Evolutionary conservation across 2,888 invertebrate species (phyloP), one percentile per base, ranked within the genome.

Genomic region (Smittia sp.): DNA sequence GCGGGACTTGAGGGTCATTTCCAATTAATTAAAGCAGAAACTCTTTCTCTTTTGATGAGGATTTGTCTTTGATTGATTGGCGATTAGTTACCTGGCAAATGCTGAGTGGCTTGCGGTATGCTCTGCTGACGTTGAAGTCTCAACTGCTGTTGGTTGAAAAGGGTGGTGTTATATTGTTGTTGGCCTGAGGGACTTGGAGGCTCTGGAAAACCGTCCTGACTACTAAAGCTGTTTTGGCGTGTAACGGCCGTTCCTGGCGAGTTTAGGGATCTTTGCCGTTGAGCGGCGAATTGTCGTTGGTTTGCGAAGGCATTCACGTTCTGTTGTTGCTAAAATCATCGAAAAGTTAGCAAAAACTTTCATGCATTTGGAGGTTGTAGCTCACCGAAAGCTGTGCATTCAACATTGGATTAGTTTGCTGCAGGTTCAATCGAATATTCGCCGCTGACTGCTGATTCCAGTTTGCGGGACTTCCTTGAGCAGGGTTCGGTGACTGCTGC

Each of bases 341-440:
- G 18, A 67, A 20, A n/a, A 46, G 6, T 13, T n/a, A 11, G 2
- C 3, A 67, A 67, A 41, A 39, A 39, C 32, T 41, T 41, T 46
- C 6, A 27, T 27, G n/a, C 1, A 68, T 13, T 27, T 69, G 1
- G 27, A 52, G 18, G 24, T 41, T 24, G 1, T 20, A 27, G 27
- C 25, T 87, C 83, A 92, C 92, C 80, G 90, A 90, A 78, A 93
- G 84, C 82, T 93, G 93, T 77, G 92, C 91, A 83, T 90, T 92
- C 78, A 95, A 86, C 93, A 95, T 93, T 32, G 94, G 93, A 84
- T 94, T 93, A 82, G 94, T 90, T 77, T 86, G 89, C 78, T 90
- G 90, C 75, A 89, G 85, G 74, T 87, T 87, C 77, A 91, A 63
- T 75, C 80, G 74, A 73, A 77, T 74, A 76, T 78, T 75, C 75